Conservation (phyloP, 1,140 invertebrate species). For the Ceratina calcarata region DNA sequence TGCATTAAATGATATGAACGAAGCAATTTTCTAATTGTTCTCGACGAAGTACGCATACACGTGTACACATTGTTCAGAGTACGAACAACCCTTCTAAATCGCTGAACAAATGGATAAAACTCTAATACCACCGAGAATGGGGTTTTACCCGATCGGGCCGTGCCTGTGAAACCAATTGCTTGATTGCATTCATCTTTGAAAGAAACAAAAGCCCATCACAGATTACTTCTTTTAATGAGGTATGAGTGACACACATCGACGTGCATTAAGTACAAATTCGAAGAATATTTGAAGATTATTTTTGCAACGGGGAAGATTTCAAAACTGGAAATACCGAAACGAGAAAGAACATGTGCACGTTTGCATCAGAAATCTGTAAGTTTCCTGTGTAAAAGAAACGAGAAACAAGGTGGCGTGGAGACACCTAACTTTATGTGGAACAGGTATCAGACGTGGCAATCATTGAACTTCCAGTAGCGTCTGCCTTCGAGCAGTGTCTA, state of each 20-base stretch:
- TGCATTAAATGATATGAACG: conserved; percentile 18
- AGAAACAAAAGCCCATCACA: conserved; percentile 33
- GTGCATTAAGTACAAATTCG: neutral
- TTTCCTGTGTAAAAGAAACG: conserved; percentile 4
- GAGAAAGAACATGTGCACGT: neutral
- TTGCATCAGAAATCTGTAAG: neutral
- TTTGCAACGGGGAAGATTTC: neutral
- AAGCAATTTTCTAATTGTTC: conserved; percentile 66
- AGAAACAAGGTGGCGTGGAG: conserved; percentile 6
- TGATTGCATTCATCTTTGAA: conserved; percentile 55
- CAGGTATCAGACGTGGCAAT: conserved; percentile 48
- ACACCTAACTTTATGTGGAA: conserved; percentile 30
- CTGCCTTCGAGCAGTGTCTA: conserved; percentile 44
- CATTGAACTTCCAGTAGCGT: conserved; percentile 51
- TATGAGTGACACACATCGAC: neutral
- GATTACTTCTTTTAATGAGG: conserved; percentile 30
- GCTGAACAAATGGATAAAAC: conserved; percentile 65
- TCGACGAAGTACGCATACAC: conserved; percentile 25
- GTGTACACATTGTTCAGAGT: neutral
- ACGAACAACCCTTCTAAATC: conserved; percentile 52
- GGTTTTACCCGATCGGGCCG: conserved; percentile 45
- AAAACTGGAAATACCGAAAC: neutral
- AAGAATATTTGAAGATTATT: neutral
- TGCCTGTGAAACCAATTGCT: conserved; percentile 55
- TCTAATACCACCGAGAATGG: conserved; percentile 50